These are phyloP conservation scores for Phenganax stokvisi DNA, from an alignment of 92 coral and sea anemone genomes.

Conservation along the genomic window DNA sequence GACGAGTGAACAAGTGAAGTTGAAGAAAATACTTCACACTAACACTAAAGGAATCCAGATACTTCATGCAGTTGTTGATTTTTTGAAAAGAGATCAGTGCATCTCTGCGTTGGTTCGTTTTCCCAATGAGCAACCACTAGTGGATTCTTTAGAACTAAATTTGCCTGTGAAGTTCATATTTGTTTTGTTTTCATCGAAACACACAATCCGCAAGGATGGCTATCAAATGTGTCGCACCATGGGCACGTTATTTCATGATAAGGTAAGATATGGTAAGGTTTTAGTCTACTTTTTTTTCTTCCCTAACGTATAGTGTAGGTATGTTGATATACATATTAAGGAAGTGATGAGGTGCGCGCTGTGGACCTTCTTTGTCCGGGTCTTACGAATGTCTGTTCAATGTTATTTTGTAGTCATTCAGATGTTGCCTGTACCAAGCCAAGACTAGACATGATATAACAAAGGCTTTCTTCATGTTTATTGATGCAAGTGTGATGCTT, in stretches of 20 bases:
- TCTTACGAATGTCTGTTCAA: neutral
- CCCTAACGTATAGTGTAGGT: neutral
- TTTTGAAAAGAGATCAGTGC: slow-evolving; percentile 23
- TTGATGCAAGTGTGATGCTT: slow-evolving; percentile 38
- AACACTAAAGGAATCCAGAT: slow-evolving; percentile 23
- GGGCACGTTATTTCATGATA: slow-evolving; percentile 27
- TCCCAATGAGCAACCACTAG: slow-evolving; percentile 14
- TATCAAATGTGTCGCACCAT: slow-evolving; percentile 23
- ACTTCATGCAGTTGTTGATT: slow-evolving; percentile 34
- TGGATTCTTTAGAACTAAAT: slow-evolving; percentile 18
- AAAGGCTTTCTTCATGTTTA: slow-evolving; percentile 33
- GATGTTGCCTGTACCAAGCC: slow-evolving; percentile 10
- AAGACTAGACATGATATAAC: slow-evolving; percentile 7
- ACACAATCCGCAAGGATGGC: slow-evolving; percentile 25
- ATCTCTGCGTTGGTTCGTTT: slow-evolving; percentile 19
- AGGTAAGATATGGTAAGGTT: slow-evolving; percentile 19
- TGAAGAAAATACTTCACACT: slow-evolving; percentile 19
- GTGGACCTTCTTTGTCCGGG: neutral
- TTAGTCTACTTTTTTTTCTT: neutral
- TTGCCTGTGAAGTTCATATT: slow-evolving; percentile 14
- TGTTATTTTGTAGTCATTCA: slow-evolving; percentile 8
- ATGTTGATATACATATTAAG: no score
- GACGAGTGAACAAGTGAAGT: slow-evolving; percentile 29
- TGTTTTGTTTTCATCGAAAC: slow-evolving; percentile 24
- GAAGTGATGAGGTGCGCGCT: neutral